phyloP scores from a whole-genome alignment of 1,140 invertebrate genomes.

The Octopus bimaculoides region DNA sequence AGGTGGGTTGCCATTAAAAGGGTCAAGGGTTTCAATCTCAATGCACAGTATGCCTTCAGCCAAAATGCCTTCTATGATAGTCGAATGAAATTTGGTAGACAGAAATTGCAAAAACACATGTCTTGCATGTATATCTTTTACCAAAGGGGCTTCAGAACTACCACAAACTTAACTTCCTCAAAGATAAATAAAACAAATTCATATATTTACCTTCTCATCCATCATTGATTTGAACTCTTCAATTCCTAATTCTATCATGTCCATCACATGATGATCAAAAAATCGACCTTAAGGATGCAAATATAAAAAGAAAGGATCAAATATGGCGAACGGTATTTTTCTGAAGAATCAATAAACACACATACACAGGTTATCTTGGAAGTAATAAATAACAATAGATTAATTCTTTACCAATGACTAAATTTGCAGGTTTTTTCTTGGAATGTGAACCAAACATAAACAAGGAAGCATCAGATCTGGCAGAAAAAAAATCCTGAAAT shows the following conservation, averaged over 20 bases:
- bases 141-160: too few relatives aligned
- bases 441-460: constrained; percentile 81
- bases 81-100: too few relatives aligned
- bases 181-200: too few relatives aligned
- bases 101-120: too few relatives aligned
- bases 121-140: too few relatives aligned
- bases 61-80: too few relatives aligned
- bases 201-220: constrained; percentile 68
- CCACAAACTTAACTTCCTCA: too few relatives aligned
- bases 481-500: constrained; percentile 78
- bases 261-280: constrained; percentile 85
- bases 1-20: too few relatives aligned
- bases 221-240: constrained; percentile 76
- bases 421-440: constrained; percentile 93
- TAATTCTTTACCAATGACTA: constrained; percentile 64
- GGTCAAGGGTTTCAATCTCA: too few relatives aligned
- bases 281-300: constrained; percentile 65
- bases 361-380: background rate
- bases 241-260: constrained; percentile 95
- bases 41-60: too few relatives aligned
- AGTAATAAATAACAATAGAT: background rate
- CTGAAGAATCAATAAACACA: background rate
- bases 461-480: constrained; percentile 82
- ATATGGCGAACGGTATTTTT: background rate
- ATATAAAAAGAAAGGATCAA: constrained; percentile 12